These are phyloP conservation scores for Setophaga kirtlandii DNA, from an alignment of 2,113 vertebrate genomes.

Conservation along the genomic window DNA sequence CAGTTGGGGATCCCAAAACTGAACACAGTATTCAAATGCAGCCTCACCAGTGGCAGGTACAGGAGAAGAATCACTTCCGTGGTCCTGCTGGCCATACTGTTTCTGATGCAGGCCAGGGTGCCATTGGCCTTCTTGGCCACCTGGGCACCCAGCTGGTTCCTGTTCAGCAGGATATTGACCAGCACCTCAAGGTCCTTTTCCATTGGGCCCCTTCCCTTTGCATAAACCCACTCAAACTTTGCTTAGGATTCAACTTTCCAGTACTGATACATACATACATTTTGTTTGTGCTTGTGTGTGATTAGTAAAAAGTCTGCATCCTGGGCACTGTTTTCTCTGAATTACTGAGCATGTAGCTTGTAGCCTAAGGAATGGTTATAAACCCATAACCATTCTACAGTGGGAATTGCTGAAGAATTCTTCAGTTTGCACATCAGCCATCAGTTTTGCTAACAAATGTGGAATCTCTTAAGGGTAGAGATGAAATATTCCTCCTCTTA, in stretches of 20 bases:
- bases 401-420: not conserved
- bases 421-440: not conserved
- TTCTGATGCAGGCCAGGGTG: not conserved
- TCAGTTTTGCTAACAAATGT: not conserved
- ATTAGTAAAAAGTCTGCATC: not conserved
- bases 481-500: not conserved
- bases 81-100: not conserved
- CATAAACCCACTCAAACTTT: not conserved
- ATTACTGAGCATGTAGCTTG: not conserved
- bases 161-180: not conserved
- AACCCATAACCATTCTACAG: not conserved
- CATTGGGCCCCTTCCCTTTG: not conserved
- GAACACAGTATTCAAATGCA: not conserved
- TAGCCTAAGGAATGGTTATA: not conserved
- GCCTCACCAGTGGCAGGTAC: rapidly evolving
- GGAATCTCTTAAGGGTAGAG: not conserved
- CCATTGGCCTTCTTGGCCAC: not conserved
- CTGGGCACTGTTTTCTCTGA: rapidly evolving
- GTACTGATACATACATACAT: not conserved
- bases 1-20: not conserved
- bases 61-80: not conserved
- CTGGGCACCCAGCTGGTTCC: not conserved
- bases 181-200: not conserved
- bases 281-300: not conserved
- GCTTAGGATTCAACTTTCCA: not conserved